phyloP scores from a whole-genome alignment of 1,140 invertebrate species.

The Aethina tumida region DNA sequence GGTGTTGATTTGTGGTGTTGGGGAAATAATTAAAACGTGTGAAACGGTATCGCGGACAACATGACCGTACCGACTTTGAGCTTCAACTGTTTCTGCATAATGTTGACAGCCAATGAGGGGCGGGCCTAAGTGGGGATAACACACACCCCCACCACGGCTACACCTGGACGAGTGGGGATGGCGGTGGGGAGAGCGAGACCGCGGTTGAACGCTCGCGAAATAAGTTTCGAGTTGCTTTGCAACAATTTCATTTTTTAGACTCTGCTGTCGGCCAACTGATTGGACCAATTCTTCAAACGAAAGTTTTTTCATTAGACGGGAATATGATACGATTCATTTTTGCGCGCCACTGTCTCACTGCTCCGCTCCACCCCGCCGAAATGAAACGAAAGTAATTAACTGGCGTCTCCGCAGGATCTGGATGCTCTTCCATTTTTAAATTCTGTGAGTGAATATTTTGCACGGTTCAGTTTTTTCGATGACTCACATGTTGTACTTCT shows the following conservation, averaged over 20 bases:
- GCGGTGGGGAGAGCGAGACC: conserved; percentile 23
- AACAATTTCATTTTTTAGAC: conserved; percentile 31
- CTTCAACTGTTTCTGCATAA: conserved; percentile 34
- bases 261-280: conserved; percentile 10
- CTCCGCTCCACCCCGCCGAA: no score
- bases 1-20: conserved; percentile 24
- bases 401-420: no score
- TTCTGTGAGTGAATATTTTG: no score
- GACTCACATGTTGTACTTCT: no score
- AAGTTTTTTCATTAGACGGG: conserved; percentile 15
- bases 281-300: conserved; percentile 2
- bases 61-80: conserved; percentile 30
- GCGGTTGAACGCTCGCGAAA: conserved; percentile 33
- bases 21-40: conserved; percentile 28
- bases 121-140: conserved; percentile 29
- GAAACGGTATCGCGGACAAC: conserved; percentile 30
- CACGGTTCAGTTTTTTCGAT: no score
- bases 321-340: conserved; percentile 4
- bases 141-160: conserved; percentile 25
- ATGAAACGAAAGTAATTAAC: no score
- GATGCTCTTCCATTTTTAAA: no score
- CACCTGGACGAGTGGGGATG: conserved; percentile 28
- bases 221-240: conserved; percentile 31
- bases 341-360: neutral
- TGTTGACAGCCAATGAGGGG: conserved; percentile 34